Evolutionary conservation across 1,140 invertebrate genomes (phyloP), one percentile per base, ranked within the genome.

Genomic region (Coptotermes formosanus): DNA sequence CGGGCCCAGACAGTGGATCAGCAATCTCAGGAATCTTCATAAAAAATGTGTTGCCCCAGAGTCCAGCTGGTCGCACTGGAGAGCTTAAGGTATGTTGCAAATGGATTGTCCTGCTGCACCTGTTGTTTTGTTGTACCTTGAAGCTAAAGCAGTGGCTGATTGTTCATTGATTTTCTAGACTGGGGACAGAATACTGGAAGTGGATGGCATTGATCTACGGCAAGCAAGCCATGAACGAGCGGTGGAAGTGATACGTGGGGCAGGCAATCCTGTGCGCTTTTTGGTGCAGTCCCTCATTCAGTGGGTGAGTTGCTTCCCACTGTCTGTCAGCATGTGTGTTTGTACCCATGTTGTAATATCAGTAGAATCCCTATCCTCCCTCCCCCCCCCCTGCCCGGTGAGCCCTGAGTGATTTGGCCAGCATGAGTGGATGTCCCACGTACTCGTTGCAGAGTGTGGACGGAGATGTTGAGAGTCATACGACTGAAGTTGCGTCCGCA

Each of bases 1-100:
- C 90, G 19, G 90, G 91, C 86, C 89, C 90, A 83, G 89, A 91
- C 83, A 89, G 89, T 89, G 90, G 90, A 14, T 90, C 90, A 83
- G 92, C 93, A 44, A 92, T 99, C 87, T 96, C 97, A 83, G 98
- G 98, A 25, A 99, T 99, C 89, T 99, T 99, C 90, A 98, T 99
- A 88, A 99, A 99, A 91, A 98, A 98, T 91, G 98, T 99, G 16
- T 93, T 99, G 55, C 94, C 96, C 7, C 95, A 98, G 87, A 99
- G 97, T 93, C 98, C 98, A n/a, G 98, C 98, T 11, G 97, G 97
- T 69, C 93, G 94, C 88, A 96, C 96, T 89, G 97, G 96, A 48
- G 94, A 96, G 88, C 92, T 99, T 44, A 97, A 98, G 93, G 96
- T 97, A 84, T 55, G 52, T 55, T 55, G 52, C 14, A 55, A 55